phyloP scores from a whole-genome alignment of 2,113 vertebrate species.

The Oncorhynchus clarkii region DNA sequence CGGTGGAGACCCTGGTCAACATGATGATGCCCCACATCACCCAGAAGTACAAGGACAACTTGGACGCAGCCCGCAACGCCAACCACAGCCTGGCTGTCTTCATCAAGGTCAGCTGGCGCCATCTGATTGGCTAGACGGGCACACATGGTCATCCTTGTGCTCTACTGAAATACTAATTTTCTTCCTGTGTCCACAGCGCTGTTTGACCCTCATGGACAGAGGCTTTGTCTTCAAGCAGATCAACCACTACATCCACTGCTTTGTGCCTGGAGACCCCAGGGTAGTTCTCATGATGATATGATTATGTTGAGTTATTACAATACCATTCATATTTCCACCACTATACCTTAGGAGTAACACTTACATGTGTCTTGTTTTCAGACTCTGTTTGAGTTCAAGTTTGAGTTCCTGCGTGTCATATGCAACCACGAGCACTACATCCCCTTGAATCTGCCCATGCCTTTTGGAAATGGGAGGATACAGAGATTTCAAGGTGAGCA shows the following conservation, averaged over 20 bases:
- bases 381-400: slow-evolving; percentile 97
- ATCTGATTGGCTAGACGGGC: too few species aligned
- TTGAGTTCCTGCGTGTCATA: slow-evolving; percentile 94
- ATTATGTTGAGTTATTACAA: too few species aligned
- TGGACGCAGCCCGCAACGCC: slow-evolving; percentile 92
- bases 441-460: slow-evolving; percentile 96
- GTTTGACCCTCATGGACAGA: slow-evolving; percentile 97
- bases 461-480: slow-evolving; percentile 91
- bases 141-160: too few species aligned
- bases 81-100: slow-evolving; percentile 93
- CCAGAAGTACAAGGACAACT: slow-evolving; percentile 95
- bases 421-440: slow-evolving; percentile 96
- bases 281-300: slow-evolving; percentile 55
- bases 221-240: slow-evolving; percentile 98
- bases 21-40: slow-evolving; percentile 97
- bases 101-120: slow-evolving; percentile 21
- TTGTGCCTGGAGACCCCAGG: slow-evolving; percentile 93
- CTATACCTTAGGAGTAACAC: too few species aligned
- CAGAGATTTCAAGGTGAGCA: slow-evolving; percentile 92
- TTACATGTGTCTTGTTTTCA: slow-evolving; percentile 50
- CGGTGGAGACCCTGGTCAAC: slow-evolving; percentile 90
- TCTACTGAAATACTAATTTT: neutral
- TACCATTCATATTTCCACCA: too few species aligned
- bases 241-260: slow-evolving; percentile 96
- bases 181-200: slow-evolving; percentile 74